A percentile compares a stretch with the other conserved stretches of the same genome.
These are phyloP conservation scores for Hydrochoerus hydrochaeris DNA, from an alignment of 2,113 vertebrate genomes.

Conservation along the genomic window DNA sequence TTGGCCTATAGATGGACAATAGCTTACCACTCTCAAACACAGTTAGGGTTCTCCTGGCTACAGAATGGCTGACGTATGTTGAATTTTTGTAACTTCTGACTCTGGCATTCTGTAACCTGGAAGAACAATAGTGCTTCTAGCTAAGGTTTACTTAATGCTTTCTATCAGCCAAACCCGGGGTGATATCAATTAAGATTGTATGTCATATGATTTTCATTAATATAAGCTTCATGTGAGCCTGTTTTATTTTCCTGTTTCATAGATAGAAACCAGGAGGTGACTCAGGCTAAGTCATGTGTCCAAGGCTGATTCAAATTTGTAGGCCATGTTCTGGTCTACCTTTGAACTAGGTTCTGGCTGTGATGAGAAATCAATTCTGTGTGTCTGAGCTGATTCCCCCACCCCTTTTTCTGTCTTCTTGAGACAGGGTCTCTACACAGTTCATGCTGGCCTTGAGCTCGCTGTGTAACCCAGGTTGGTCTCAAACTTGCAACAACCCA, in stretches of 20 bases:
- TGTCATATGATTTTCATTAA: background rate
- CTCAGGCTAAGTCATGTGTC: background rate
- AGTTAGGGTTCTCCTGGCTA: slow-evolving; percentile 27
- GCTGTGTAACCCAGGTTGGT: too few relatives aligned
- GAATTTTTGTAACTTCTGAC: slow-evolving; percentile 38
- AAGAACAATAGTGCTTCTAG: background rate
- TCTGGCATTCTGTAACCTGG: background rate
- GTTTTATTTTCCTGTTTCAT: slow-evolving; percentile 13
- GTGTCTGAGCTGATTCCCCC: background rate
- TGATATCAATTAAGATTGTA: slow-evolving; percentile 9
- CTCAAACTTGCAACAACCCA: too few relatives aligned
- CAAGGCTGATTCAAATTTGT: background rate
- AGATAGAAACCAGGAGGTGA: background rate
- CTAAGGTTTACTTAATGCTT: slow-evolving; percentile 4
- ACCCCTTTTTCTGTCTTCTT: too few relatives aligned
- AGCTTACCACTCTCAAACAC: background rate
- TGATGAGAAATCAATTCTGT: background rate
- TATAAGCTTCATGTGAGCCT: background rate
- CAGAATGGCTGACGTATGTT: slow-evolving; percentile 10
- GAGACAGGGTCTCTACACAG: too few relatives aligned
- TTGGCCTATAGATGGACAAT: background rate
- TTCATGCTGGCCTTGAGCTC: too few relatives aligned
- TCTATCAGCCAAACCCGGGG: background rate
- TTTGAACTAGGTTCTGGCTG: background rate
- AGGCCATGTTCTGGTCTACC: background rate